Evolutionary conservation across 2,113 vertebrate species (phyloP).

Genomic region (Heterochromis multidens): DNA sequence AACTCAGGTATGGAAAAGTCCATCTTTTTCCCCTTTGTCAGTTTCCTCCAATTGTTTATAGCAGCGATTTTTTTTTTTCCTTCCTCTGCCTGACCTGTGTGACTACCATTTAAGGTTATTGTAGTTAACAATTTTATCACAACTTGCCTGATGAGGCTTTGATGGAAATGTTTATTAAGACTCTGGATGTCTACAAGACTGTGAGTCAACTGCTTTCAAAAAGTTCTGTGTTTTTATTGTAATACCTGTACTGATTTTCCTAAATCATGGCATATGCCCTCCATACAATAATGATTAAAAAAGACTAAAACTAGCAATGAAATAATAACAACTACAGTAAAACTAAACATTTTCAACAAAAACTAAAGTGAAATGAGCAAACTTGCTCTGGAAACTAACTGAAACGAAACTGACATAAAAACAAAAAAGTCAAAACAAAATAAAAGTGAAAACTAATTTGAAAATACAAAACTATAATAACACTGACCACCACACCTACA

Average conservation of each 20-base stretch:
- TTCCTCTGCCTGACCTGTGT: not conserved
- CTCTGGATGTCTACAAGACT: not conserved
- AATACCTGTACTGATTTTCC: not conserved
- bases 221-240: not conserved
- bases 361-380: not conserved
- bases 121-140: not conserved
- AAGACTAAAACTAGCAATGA: not conserved
- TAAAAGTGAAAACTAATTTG: not conserved
- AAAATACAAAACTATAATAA: not conserved
- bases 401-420: not conserved
- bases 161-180: not conserved
- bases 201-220: not conserved
- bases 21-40: not conserved
- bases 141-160: not conserved
- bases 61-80: not conserved
- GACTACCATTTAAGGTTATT: not conserved
- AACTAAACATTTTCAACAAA: not conserved
- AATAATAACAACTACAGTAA: accelerated
- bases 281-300: accelerated
- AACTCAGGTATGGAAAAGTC: conserved; percentile 84
- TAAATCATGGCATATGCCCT: not conserved
- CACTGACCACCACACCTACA: not conserved
- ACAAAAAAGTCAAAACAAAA: accelerated
- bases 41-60: not conserved
- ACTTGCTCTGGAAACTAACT: accelerated